A percentile compares a stretch with the other conserved stretches of the same genome.
phyloP scores from a whole-genome alignment of 2,888 invertebrate species.

The Cristatella mucedo region DNA sequence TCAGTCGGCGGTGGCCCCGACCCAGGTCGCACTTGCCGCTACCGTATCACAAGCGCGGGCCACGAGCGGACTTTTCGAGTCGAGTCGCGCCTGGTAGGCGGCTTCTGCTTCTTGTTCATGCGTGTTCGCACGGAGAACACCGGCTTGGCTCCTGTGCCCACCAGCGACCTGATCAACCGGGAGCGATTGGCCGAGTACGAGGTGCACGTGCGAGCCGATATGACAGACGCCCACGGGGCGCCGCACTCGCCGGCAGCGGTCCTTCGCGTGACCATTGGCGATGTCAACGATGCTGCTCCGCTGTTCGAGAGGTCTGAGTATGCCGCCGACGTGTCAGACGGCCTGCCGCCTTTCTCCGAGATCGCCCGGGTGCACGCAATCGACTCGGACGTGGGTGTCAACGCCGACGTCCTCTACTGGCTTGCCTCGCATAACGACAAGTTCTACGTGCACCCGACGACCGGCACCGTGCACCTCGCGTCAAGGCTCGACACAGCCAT shows the following conservation, averaged over 20 bases:
- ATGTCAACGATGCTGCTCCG: conserved; percentile 62
- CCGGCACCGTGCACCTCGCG: conserved; percentile 68
- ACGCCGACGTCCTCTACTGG: conserved; percentile 83
- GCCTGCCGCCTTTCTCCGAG: conserved; percentile 65
- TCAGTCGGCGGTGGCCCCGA: too few species aligned
- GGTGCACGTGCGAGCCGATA: conserved; percentile 53
- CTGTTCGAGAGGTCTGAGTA: conserved; percentile 79
- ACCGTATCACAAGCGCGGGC: not conserved
- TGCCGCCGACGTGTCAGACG: conserved; percentile 69
- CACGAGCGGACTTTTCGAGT: conserved; percentile 80
- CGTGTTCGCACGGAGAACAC: conserved; percentile 71
- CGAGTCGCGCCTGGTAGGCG: conserved; percentile 71
- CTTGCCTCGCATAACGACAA: conserved; percentile 49
- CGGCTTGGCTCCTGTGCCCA: conserved; percentile 44
- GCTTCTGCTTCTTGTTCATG: conserved; percentile 79
- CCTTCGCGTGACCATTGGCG: conserved; percentile 25
- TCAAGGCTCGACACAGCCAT: conserved; percentile 14
- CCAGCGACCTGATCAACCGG: conserved; percentile 54
- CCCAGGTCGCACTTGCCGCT: not conserved
- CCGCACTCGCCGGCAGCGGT: conserved; percentile 25
- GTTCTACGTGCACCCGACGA: conserved; percentile 82
- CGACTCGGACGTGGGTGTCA: conserved; percentile 86
- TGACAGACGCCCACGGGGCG: conserved; percentile 21
- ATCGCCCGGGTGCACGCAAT: conserved; percentile 59
- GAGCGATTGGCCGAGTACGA: conserved; percentile 71